Conservation (phyloP, 2,113 vertebrate genomes). For the Pelecanus crispus region DNA sequence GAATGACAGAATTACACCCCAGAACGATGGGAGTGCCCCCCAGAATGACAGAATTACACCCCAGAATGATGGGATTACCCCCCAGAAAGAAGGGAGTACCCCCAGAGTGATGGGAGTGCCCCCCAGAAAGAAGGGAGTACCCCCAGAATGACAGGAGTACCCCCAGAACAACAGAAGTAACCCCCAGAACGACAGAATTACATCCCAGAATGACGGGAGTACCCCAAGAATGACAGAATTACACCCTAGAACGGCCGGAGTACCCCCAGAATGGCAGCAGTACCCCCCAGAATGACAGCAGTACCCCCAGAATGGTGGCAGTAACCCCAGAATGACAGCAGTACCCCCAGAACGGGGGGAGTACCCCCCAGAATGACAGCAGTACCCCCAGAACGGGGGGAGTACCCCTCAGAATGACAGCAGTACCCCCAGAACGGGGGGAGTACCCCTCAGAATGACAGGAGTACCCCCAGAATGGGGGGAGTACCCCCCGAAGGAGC, state of each 20-base stretch:
- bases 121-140: too few species aligned
- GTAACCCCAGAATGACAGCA: not conserved
- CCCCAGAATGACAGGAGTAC: not conserved
- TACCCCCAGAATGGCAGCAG: not conserved
- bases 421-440: too few species aligned
- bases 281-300: conserved; percentile 23
- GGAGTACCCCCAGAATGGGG: too few species aligned
- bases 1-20: not conserved
- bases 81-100: too few species aligned
- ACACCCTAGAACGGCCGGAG: too few species aligned
- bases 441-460: too few species aligned
- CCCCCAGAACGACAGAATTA: not conserved
- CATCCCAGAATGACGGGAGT: too few species aligned
- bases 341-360: too few species aligned
- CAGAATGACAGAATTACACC: not conserved
- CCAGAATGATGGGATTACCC: not conserved
- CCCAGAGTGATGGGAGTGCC: too few species aligned
- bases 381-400: not conserved
- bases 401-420: too few species aligned
- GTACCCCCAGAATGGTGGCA: conserved; percentile 81
- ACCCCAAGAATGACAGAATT: conserved; percentile 85
- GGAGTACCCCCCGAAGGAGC: too few species aligned
- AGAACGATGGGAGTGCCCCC: too few species aligned
- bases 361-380: not conserved
- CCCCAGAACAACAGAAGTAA: not conserved